Percentiles rank a stretch among this genome's conserved stretches.
Evolutionary conservation across 2,888 invertebrate species (phyloP).

Genomic region (Erebia palarica): DNA sequence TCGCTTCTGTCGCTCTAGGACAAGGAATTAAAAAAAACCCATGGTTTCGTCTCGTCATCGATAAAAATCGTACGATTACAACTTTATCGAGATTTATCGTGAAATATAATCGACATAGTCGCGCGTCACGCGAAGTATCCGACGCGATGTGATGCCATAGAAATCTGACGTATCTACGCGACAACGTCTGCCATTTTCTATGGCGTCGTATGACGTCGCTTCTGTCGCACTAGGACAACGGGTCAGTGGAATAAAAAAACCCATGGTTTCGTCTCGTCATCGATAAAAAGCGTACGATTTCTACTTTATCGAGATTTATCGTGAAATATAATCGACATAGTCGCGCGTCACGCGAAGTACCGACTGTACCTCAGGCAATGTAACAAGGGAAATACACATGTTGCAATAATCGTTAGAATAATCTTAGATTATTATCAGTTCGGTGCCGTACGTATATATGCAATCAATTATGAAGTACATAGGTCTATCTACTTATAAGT

Average conservation of each 20-base stretch:
- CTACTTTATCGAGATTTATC: slow-evolving; percentile 6
- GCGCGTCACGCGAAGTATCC: not conserved
- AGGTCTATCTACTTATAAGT: too few species aligned
- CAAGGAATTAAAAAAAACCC: too few species aligned
- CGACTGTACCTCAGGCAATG: not conserved
- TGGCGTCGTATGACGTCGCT: too few species aligned
- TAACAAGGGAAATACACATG: slow-evolving; percentile 8
- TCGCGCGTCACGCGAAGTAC: not conserved
- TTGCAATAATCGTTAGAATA: slow-evolving; percentile 11
- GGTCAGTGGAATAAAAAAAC: too few species aligned
- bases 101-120: slow-evolving; percentile 1
- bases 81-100: slow-evolving; percentile 7
- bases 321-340: not conserved
- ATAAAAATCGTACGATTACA: not conserved
- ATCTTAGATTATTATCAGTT: slow-evolving; percentile 13
- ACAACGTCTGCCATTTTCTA: too few species aligned
- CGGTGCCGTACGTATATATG: not conserved
- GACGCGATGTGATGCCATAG: too few species aligned
- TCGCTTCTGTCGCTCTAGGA: too few species aligned
- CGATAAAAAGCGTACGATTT: not conserved
- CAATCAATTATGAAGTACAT: too few species aligned
- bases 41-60: too few species aligned
- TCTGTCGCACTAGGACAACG: too few species aligned
- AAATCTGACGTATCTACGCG: too few species aligned
- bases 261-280: too few species aligned